Percentiles rank a stretch among this genome's conserved stretches.
phyloP scores from a whole-genome alignment of 2,888 invertebrate species.

The Cremastinae sp. region DNA sequence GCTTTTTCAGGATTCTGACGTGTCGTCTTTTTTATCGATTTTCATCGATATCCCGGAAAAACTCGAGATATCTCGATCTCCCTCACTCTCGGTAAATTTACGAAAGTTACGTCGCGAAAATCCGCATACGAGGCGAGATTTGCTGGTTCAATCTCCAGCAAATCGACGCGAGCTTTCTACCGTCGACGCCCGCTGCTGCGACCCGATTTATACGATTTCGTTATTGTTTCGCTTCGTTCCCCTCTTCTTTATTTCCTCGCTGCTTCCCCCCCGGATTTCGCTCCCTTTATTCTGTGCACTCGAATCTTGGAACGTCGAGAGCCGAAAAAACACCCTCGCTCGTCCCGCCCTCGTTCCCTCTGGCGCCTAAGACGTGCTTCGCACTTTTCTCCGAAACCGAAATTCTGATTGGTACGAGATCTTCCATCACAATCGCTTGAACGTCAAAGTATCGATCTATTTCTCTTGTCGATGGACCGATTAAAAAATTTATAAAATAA shows the following conservation, averaged over 20 bases:
- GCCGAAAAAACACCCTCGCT: background rate
- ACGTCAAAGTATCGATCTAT: too few species aligned
- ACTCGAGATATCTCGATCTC: conserved; percentile 21
- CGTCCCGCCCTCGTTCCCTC: too few species aligned
- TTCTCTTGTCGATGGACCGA: too few species aligned
- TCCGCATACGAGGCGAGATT: conserved; percentile 43
- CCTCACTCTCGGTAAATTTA: background rate
- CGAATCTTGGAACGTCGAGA: background rate
- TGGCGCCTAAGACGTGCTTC: too few species aligned
- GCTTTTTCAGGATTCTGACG: background rate
- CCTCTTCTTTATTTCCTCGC: background rate
- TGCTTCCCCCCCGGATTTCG: background rate
- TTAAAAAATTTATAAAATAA: too few species aligned
- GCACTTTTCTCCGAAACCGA: too few species aligned
- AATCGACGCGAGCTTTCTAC: conserved; percentile 42
- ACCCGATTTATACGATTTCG: conserved; percentile 55
- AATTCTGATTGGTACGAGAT: too few species aligned
- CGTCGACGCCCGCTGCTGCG: conserved; percentile 40
- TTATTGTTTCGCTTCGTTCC: conserved; percentile 46
- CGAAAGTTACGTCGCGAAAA: conserved; percentile 5
- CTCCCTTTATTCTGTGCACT: background rate
- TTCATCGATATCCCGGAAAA: background rate
- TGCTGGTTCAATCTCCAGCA: conserved; percentile 49
- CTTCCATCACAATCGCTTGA: too few species aligned
- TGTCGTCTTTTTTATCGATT: background rate